These are phyloP conservation scores for Arothron firmamentum DNA, from an alignment of 2,113 vertebrate genomes.

Conservation along the genomic window DNA sequence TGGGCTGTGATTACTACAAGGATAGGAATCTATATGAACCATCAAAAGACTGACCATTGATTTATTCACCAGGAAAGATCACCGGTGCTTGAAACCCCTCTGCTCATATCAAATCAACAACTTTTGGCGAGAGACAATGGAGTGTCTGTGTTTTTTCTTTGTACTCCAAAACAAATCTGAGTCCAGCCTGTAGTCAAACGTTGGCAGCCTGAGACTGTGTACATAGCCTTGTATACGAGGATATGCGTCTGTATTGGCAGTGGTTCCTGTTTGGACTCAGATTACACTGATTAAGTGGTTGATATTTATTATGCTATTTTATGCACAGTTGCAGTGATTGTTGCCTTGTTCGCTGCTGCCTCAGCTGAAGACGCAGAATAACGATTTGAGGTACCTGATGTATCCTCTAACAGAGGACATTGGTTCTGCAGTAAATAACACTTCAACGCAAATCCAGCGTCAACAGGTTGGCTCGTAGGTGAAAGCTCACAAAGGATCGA, in stretches of 20 bases:
- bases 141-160: not conserved
- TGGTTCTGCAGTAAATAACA: not conserved
- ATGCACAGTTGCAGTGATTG: not conserved
- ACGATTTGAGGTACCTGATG: not conserved
- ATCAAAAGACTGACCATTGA: too few species aligned
- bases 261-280: conserved; percentile 2
- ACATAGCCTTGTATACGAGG: conserved; percentile 1
- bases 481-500: not conserved
- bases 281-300: not conserved
- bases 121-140: not conserved
- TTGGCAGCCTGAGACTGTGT: conserved; percentile 1
- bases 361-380: not conserved
- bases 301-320: not conserved
- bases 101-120: not conserved
- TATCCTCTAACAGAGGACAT: not conserved
- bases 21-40: too few species aligned
- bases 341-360: not conserved
- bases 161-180: not conserved
- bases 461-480: not conserved
- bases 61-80: not conserved
- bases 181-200: not conserved
- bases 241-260: conserved; percentile 3
- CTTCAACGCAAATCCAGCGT: not conserved
- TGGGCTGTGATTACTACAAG: too few species aligned
- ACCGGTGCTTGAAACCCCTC: not conserved